Percentiles rank a stretch among this genome's conserved stretches.
Conservation (phyloP, 2,797 vertebrate species). For the Jordanella pulchra region DNA sequence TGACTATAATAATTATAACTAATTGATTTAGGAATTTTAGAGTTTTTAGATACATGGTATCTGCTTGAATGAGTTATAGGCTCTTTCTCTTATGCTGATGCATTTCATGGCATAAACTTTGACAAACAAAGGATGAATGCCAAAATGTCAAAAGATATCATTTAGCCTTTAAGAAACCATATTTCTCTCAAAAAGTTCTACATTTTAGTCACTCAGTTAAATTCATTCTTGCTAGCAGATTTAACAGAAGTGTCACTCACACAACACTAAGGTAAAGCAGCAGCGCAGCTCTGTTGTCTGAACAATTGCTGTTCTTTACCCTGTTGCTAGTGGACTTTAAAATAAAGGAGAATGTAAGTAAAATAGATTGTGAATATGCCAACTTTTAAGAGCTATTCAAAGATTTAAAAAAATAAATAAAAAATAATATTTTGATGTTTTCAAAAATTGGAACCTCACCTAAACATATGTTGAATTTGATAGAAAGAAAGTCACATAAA, state of each 20-base stretch:
- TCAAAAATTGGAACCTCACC: background rate
- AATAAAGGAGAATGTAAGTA: background rate
- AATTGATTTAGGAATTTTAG: background rate
- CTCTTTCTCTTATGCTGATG: background rate
- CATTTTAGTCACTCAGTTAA: too few species aligned
- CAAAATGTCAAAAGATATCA: too few species aligned
- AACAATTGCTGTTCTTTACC: background rate
- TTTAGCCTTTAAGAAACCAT: too few species aligned
- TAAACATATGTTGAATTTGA: background rate
- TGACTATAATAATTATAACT: background rate
- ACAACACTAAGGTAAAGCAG: too few species aligned
- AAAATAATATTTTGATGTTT: background rate
- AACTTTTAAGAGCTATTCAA: too few species aligned
- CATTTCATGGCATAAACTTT: background rate
- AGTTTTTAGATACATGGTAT: background rate
- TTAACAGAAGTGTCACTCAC: too few species aligned
- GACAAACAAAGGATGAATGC: too few species aligned
- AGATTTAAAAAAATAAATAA: background rate
- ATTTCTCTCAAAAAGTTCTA: too few species aligned
- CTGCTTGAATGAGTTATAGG: background rate
- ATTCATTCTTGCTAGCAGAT: too few species aligned
- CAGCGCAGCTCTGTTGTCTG: background rate
- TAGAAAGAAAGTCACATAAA: background rate
- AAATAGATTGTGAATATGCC: background rate
- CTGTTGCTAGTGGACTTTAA: background rate